Percentiles rank a stretch among this genome's conserved stretches.
phyloP scores from a whole-genome alignment of 2,797 vertebrate species.

The Tragelaphus eurycerus region DNA sequence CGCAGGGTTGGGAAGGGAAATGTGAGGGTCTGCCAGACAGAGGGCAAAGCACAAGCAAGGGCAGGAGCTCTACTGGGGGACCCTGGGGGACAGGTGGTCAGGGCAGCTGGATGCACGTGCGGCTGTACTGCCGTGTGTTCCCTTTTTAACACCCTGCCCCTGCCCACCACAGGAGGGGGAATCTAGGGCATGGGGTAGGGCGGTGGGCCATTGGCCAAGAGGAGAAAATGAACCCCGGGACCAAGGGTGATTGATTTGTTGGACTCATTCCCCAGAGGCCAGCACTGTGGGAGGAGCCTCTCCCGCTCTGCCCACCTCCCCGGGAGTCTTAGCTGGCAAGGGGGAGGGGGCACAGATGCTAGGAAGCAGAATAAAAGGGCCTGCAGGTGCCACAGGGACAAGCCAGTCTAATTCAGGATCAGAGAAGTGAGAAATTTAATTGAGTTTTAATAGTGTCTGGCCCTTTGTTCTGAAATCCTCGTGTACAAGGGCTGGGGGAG shows the following conservation, averaged over 20 bases:
- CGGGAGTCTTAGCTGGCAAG: neutral
- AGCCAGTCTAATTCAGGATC: slow-evolving; percentile 72
- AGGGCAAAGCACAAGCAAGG: neutral
- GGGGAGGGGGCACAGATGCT: neutral
- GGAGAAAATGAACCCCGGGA: neutral
- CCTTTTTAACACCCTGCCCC: neutral
- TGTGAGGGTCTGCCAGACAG: neutral
- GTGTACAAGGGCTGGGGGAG: neutral
- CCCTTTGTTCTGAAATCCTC: slow-evolving; percentile 68
- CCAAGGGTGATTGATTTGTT: neutral
- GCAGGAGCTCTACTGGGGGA: neutral
- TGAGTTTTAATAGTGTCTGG: slow-evolving; percentile 74
- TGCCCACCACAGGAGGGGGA: neutral
- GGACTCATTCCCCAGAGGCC: neutral
- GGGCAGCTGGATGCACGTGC: neutral
- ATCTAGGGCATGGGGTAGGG: neutral
- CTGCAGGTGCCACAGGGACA: slow-evolving; percentile 57
- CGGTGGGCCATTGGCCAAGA: neutral
- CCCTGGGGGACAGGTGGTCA: neutral
- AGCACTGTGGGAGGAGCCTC: neutral
- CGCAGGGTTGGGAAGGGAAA: neutral
- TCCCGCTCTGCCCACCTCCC: neutral
- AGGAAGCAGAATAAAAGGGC: neutral
- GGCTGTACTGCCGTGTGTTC: too few relatives aligned
- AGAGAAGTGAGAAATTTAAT: slow-evolving; percentile 68